Evolutionary conservation across 2,113 vertebrate genomes (phyloP), one percentile per base, ranked within the genome.

Genomic region (Oreochromis niloticus): DNA sequence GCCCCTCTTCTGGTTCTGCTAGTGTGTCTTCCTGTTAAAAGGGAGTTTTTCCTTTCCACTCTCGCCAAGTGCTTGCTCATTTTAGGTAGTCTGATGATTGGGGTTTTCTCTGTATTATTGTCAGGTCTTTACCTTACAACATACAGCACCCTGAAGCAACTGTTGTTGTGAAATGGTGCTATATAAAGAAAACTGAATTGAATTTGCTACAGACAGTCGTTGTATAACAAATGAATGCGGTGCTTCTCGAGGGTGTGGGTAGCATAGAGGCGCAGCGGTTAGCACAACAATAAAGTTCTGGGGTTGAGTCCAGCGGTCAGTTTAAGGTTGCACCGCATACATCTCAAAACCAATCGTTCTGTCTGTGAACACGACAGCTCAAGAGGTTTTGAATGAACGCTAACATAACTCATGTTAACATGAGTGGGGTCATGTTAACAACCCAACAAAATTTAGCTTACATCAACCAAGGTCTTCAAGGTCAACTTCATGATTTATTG

Each of bases 41-140:
- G 6, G 6, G 0, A 63, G 59, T 66, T 36, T 66, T 66, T 36
- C 59, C 59, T 63, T 63, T 63, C 59, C 59, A 63, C 32, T 63
- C 4, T 0, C 2, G 0, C 59, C 61, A 66, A 66, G 32, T 66
- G 32, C 61, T n/a, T 66, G 6, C 32, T 66, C 61, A 0, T n/a
- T 36, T 36, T 36, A 66, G 17, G 61, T 36, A 7, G 17, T 36
- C 32, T 66, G 61, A 63, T 36, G 9, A 66, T n/a, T 66, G 61
- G 61, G 61, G 1, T 66, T 66, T 66, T 66, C 1, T 36, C 61
- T 66, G 61, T 66, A 66, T 63, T 63, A 63, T 36, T 36, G 61
- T 66, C 17, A 66, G 0, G 17, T 36, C 0, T 63, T 63, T 36
- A 36, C 59, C 34, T 63, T 63, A 63, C 59, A n/a, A 63, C 59